Evolutionary conservation across 2,888 invertebrate species (phyloP).

Genomic region (Tinea pellionella): DNA sequence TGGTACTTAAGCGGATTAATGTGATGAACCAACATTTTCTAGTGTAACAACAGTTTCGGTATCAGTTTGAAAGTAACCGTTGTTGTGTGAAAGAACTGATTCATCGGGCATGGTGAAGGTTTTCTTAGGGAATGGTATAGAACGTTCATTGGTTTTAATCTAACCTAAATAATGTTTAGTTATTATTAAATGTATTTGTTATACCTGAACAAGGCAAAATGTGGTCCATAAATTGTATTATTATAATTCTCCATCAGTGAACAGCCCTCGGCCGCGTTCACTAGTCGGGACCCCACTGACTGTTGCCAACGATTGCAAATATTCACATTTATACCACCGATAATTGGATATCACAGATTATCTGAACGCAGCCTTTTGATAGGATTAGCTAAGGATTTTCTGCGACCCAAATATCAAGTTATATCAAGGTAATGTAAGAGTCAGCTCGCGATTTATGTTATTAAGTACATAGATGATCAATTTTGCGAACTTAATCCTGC

Average conservation of each 20-base stretch:
- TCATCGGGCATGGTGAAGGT: too few species aligned
- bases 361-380: conserved; percentile 46
- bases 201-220: conserved; percentile 55
- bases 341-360: conserved; percentile 57
- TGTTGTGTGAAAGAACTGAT: too few species aligned
- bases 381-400: conserved; percentile 52
- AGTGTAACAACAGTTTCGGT: too few species aligned
- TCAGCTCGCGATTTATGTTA: background rate
- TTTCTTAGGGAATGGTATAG: too few species aligned
- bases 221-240: conserved; percentile 30
- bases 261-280: conserved; percentile 60
- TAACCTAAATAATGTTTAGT: too few species aligned
- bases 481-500: background rate
- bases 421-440: background rate
- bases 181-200: too few species aligned
- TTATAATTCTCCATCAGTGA: conserved; percentile 28
- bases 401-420: conserved; percentile 14
- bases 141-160: too few species aligned
- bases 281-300: conserved; percentile 20
- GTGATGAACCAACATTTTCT: too few species aligned
- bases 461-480: background rate
- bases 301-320: background rate
- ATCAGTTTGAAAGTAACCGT: too few species aligned
- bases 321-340: conserved; percentile 44
- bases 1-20: too few species aligned